phyloP scores from a whole-genome alignment of 2,113 vertebrate species.

The Apodemus sylvaticus region DNA sequence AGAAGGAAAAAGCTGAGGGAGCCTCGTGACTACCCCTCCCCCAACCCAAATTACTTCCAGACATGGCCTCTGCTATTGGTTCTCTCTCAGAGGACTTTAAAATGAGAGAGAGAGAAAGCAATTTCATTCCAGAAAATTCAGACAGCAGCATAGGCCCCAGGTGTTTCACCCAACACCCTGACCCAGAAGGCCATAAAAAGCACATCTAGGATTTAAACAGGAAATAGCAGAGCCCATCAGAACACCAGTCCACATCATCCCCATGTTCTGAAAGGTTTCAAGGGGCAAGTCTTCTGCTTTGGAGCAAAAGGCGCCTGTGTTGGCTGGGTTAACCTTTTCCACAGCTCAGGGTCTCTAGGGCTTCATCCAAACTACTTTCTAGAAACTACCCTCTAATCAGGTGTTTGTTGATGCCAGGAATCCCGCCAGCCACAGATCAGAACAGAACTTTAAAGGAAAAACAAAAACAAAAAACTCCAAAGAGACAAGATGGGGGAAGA shows the following conservation, averaged over 20 bases:
- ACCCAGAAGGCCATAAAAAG: conserved; percentile 88
- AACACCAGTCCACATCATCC: conserved; percentile 60
- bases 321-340: not conserved
- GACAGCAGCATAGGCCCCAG: conserved; percentile 81
- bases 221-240: conserved; percentile 87
- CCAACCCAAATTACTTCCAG: conserved; percentile 38
- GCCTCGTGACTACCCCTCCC: not conserved
- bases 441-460: not conserved
- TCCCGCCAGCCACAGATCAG: not conserved
- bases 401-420: not conserved
- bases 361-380: not conserved
- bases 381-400: not conserved
- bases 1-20: not conserved
- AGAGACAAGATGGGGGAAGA: not conserved
- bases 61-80: conserved; percentile 31
- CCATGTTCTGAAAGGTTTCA: conserved; percentile 85
- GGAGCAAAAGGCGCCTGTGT: conserved; percentile 64
- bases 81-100: conserved; percentile 65
- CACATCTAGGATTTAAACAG: conserved; percentile 88
- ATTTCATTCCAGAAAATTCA: conserved; percentile 82
- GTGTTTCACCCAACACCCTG: conserved; percentile 85
- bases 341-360: not conserved
- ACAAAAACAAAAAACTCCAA: not conserved
- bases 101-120: conserved; percentile 56
- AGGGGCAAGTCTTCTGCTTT: conserved; percentile 80